Evolutionary conservation across 2,888 invertebrate genomes (phyloP).

Genomic region (Baccha elongata): DNA sequence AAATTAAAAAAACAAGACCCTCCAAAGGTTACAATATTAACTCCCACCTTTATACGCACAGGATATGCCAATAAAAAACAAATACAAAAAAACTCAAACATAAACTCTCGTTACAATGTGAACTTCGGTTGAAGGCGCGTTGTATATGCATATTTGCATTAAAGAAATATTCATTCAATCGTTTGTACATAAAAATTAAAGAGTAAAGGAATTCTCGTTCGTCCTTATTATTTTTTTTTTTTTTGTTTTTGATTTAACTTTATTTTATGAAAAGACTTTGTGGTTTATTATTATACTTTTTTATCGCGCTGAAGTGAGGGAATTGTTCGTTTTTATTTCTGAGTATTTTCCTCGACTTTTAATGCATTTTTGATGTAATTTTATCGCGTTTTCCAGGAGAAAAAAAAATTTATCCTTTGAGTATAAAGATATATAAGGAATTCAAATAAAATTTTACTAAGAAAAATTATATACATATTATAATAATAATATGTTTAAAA

Average conservation of each 20-base stretch:
- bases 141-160: conserved; percentile 3
- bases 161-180: neutral
- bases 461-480: too few species aligned
- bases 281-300: conserved; percentile 28
- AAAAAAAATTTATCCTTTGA: conserved; percentile 18
- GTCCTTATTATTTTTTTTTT: neutral
- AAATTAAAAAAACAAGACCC: conserved; percentile 10
- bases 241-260: neutral
- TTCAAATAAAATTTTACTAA: too few species aligned
- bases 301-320: neutral
- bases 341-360: conserved; percentile 22
- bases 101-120: conserved; percentile 24
- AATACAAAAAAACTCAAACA: conserved; percentile 1
- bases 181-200: conserved; percentile 19
- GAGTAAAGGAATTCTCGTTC: neutral
- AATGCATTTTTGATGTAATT: conserved; percentile 56
- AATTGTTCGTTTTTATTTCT: neutral
- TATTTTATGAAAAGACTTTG: conserved; percentile 17
- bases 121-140: neutral
- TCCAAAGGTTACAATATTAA: neutral
- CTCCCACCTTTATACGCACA: neutral
- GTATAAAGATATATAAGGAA: neutral
- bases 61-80: conserved; percentile 1
- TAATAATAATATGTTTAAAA: too few species aligned
- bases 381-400: conserved; percentile 20